Evolutionary conservation across 2,888 invertebrate species (phyloP), one percentile per base, ranked within the genome.

Genomic region (Chymomyza procnemis): DNA sequence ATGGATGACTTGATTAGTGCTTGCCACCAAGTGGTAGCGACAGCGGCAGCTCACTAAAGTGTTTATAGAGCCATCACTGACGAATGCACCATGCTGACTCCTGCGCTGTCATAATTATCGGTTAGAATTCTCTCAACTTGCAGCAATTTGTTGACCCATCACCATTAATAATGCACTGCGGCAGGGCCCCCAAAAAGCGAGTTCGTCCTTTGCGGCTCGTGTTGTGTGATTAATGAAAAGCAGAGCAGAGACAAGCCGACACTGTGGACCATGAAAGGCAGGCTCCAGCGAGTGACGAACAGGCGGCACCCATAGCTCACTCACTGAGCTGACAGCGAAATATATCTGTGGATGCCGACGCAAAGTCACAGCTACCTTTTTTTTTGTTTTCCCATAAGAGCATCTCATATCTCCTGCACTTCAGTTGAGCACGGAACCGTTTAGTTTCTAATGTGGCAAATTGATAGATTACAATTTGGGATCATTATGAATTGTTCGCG

Each of bases 191-290:
- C 50, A 50, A 50, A 50, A 41, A 41, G 12, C 34, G 6, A 41
- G 58, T 67, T 69, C 73, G 70, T 79, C 80, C 78, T 78, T 59
- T 66, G 73, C 80, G 83, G 87, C 88, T 89, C 90, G 88, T 89
- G 90, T 89, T 89, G 89, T 87, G 89, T 90, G 90, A 90, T 90
- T 90, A 89, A 90, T 90, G 89, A 87, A 83, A 70, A 80, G 74
- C 66, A 19, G 41, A 21, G 55, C 64, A 3, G 60, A 54, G 26
- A 34, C 60, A 50, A 64, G 34, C 16, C 69, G 69, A 80, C 80
- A 78, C n/a, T n/a, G n/a, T 74, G 67, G 22, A 22, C 3, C 6
- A 9, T 62, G 67, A 63, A n/a, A n/a, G n/a, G 69, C 69, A 67
- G 67, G 3, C 34, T 41, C 34, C 34, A 41, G 34, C 12, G 12